Evolutionary conservation across 2,888 invertebrate genomes (phyloP), one percentile per base, ranked within the genome.

Genomic region (Drosophila ustulata): DNA sequence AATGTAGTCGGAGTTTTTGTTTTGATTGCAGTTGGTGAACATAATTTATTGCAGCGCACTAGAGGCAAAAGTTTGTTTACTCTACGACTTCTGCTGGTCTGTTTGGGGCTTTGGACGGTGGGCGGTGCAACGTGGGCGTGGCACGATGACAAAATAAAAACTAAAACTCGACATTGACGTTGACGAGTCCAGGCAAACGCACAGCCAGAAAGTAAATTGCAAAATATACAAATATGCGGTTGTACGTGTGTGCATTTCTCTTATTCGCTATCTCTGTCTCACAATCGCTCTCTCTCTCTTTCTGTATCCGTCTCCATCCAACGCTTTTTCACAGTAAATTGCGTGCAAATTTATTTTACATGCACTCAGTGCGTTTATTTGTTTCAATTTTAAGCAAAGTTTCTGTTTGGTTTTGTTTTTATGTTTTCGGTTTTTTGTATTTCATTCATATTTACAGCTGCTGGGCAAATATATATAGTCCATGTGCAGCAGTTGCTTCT

Each of bases 21-120:
- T 77, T 78, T 82, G 80, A 82, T 84, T 87, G 82, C 82, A 84
- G 87, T 83, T 87, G 72, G 65, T 47, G 70, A 71, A 80, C 80
- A 76, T 84, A 83, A 80, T 80, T 87, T 87, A 83, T 87, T 65
- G 75, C 84, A 68, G 56, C 59, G 65, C 62, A 71, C 57, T 34
- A 41, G 37, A 57, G 57, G 53, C 51, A 68, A 75, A 83, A 81
- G 57, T 86, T 83, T 80, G 71, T 75, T 75, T 74, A 63, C 69
- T 58, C 74, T 56, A 18, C 52, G 74, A 62, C 75, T 78, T 64
- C 61, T 61, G 13, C 51, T 53, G 55, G 58, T 37, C 41, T 18
- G 7, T 18, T 18, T 18, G 18, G 8, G 41, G 52, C 39, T 11
- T 37, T 37, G 9, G 55, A 45, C 37, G 18, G 7, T 23, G 8